phyloP scores from a whole-genome alignment of 2,888 invertebrate genomes.

The Argynnis bischoffii region DNA sequence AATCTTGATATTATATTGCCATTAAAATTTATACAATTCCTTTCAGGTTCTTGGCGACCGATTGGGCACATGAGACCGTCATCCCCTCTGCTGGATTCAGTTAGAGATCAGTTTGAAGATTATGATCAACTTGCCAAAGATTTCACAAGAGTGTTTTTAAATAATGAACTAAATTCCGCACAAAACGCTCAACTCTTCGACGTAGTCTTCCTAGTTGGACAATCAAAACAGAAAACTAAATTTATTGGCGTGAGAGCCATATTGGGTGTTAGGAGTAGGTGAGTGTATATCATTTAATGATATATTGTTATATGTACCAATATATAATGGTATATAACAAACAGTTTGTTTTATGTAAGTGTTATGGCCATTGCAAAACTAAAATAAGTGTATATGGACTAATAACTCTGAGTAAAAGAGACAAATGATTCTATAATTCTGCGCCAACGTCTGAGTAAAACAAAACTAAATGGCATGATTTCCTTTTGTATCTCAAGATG shows the following conservation, averaged over 20 bases:
- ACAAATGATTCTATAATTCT: too few species aligned
- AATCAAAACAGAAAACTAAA: slow-evolving; percentile 94
- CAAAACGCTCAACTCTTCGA: slow-evolving; percentile 93
- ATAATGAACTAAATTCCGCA: slow-evolving; percentile 89
- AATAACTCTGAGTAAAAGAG: too few species aligned
- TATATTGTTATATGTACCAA: too few species aligned
- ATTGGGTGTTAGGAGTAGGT: slow-evolving; percentile 94
- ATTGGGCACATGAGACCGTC: slow-evolving; percentile 97
- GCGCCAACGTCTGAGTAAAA: too few species aligned
- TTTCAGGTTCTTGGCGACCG: slow-evolving; percentile 93
- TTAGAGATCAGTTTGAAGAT: slow-evolving; percentile 96
- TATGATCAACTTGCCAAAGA: slow-evolving; percentile 97
- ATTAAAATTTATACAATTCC: neutral
- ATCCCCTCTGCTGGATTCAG: slow-evolving; percentile 94
- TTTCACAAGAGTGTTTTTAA: slow-evolving; percentile 93
- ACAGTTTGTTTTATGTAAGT: too few species aligned
- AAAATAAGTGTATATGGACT: too few species aligned
- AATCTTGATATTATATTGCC: neutral
- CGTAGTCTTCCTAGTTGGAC: slow-evolving; percentile 94
- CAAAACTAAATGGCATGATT: too few species aligned
- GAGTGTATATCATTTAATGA: slow-evolving; percentile 23
- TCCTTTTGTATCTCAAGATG: too few species aligned
- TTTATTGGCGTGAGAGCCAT: slow-evolving; percentile 96
- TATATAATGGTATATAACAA: neutral
- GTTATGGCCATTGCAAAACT: too few species aligned